Evolutionary conservation across 2,888 invertebrate species (phyloP).

Genomic region (Agrotis segetum): DNA sequence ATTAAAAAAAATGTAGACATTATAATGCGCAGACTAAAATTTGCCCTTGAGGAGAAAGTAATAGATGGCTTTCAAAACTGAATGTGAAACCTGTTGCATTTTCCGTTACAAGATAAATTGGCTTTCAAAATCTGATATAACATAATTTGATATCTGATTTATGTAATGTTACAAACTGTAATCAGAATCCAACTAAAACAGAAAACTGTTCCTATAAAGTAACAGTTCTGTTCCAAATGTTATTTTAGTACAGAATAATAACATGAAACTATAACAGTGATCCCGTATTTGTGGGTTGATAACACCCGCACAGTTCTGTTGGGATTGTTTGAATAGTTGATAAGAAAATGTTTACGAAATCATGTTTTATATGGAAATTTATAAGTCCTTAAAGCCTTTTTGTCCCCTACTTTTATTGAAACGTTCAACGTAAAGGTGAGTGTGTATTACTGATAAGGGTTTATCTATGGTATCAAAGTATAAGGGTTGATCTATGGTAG

Average conservation of each 20-base stretch:
- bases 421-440: no score
- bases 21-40: no score
- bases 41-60: no score
- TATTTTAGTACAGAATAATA: constrained; percentile 36
- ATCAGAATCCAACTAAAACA: constrained; percentile 32
- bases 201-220: constrained; percentile 36
- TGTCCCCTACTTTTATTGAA: no score
- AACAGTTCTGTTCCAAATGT: constrained; percentile 21
- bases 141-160: constrained; percentile 11
- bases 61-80: constrained; percentile 1
- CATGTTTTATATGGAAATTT: neutral
- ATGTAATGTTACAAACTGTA: constrained; percentile 16
- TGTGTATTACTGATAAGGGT: no score
- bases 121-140: constrained; percentile 19
- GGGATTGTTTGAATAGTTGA: constrained; percentile 18
- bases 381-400: neutral
- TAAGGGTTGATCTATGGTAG: no score
- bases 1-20: no score
- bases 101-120: constrained; percentile 18
- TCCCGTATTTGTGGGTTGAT: constrained; percentile 49
- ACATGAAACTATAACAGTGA: constrained; percentile 37
- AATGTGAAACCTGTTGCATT: neutral
- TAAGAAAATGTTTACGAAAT: constrained; percentile 11
- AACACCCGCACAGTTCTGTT: constrained; percentile 43
- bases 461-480: no score